Evolutionary conservation across 2,113 vertebrate species (phyloP).

Genomic region (Xyliphius kryptos): DNA sequence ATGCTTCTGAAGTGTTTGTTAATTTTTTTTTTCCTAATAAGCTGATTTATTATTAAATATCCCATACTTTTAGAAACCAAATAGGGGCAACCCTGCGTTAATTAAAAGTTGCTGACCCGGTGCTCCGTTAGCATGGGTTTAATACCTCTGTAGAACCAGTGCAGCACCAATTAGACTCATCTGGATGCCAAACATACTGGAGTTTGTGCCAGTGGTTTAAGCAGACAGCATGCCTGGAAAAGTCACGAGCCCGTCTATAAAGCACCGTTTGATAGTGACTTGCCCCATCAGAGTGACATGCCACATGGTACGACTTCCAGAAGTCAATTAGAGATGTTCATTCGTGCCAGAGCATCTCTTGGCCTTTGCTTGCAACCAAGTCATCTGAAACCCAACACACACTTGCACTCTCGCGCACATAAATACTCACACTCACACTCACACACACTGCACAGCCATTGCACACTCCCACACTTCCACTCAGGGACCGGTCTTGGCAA

Average conservation of each 20-base stretch:
- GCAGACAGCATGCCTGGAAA: conserved; percentile 27
- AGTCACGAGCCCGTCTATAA: conserved; percentile 18
- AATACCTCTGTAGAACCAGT: no score
- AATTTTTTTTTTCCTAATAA: no score
- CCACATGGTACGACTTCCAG: conserved; percentile 22
- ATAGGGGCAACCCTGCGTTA: no score
- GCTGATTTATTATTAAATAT: no score
- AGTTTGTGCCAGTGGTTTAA: conserved; percentile 22
- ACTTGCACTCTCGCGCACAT: background rate
- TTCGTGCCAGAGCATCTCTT: conserved; percentile 28
- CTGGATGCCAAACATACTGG: background rate
- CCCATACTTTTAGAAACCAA: no score
- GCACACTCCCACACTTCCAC: conserved; percentile 31
- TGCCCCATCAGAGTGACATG: conserved; percentile 17
- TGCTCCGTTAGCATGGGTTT: no score
- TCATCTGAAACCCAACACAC: conserved; percentile 14
- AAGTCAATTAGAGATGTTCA: conserved; percentile 41
- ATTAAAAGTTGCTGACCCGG: no score
- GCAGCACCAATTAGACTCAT: conserved; percentile 2
- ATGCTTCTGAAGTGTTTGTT: no score
- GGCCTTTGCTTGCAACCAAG: conserved; percentile 12
- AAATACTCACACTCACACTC: conserved; percentile 21
- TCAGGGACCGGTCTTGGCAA: conserved; percentile 46
- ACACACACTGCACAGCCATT: conserved; percentile 26
- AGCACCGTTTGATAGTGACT: conserved; percentile 21